Evolutionary conservation across 1,140 invertebrate species (phyloP).

Genomic region (Drosophila orosa): DNA sequence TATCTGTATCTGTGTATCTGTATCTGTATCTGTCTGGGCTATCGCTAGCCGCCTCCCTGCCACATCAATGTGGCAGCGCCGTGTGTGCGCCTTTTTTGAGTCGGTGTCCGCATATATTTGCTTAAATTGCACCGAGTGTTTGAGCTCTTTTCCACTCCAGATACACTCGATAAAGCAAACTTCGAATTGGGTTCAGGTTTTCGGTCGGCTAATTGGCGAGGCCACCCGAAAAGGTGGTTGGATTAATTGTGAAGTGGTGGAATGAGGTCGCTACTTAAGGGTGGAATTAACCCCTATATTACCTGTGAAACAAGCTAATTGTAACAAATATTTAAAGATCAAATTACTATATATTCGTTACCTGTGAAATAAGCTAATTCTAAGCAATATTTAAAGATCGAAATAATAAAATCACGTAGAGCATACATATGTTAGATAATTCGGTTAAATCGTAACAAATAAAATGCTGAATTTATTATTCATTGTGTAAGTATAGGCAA

Average conservation of each 20-base stretch:
- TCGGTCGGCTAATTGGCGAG: conserved; percentile 35
- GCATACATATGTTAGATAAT: not conserved
- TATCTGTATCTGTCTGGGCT: conserved; percentile 48
- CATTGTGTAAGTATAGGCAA: not conserved
- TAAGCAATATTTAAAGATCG: no score
- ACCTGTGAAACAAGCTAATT: not conserved
- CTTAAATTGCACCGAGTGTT: conserved; percentile 68
- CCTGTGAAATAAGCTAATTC: no score
- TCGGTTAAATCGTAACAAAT: not conserved
- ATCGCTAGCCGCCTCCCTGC: conserved; percentile 44
- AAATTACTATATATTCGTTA: no score
- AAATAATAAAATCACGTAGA: not conserved
- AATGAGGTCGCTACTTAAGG: not conserved
- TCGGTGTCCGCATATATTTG: conserved; percentile 70
- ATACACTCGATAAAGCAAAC: conserved; percentile 45
- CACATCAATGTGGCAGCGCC: conserved; percentile 1
- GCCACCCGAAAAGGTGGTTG: conserved; percentile 26
- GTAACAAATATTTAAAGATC: not conserved
- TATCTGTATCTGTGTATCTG: conserved; percentile 32
- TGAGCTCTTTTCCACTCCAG: conserved; percentile 34
- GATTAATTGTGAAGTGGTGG: conserved; percentile 1
- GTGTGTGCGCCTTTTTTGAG: conserved; percentile 50
- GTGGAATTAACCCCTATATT: not conserved
- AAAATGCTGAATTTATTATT: not conserved
- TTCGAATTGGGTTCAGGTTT: conserved; percentile 31